Conservation (phyloP, 2,888 invertebrate species). For the Phalera bucephala region DNA sequence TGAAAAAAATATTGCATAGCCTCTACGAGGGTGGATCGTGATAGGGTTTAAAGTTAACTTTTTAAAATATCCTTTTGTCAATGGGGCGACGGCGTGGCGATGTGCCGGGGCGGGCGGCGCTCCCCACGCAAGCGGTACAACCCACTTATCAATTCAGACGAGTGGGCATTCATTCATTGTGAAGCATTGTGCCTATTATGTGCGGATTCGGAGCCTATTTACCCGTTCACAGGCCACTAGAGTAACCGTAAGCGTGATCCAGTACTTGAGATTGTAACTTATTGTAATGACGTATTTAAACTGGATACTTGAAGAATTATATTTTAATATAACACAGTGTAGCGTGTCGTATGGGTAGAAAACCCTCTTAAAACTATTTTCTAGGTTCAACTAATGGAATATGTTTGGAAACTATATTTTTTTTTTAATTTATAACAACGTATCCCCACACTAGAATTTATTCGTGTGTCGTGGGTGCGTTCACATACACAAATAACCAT, state of each 20-base stretch:
- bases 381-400: background rate
- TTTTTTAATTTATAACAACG: no score
- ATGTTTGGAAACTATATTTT: no score
- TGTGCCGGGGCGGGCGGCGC: constrained; percentile 49
- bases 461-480: no score
- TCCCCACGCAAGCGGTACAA: constrained; percentile 60
- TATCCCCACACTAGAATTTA: no score
- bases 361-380: background rate
- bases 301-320: no score
- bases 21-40: constrained; percentile 14
- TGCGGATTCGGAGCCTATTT: constrained; percentile 69
- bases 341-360: no score
- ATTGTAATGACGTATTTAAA: constrained; percentile 1
- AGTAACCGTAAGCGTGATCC: constrained; percentile 23
- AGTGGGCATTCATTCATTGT: constrained; percentile 80
- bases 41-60: constrained; percentile 24
- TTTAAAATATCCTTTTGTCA: constrained; percentile 5
- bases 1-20: background rate
- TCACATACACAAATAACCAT: no score
- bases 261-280: constrained; percentile 16
- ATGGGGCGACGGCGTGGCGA: constrained; percentile 13
- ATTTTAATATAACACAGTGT: no score
- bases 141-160: constrained; percentile 82
- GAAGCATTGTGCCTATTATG: constrained; percentile 74
- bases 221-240: constrained; percentile 58